These are phyloP conservation scores for Pammene aurita DNA, from an alignment of 2,888 invertebrate species.

Conservation along the genomic window DNA sequence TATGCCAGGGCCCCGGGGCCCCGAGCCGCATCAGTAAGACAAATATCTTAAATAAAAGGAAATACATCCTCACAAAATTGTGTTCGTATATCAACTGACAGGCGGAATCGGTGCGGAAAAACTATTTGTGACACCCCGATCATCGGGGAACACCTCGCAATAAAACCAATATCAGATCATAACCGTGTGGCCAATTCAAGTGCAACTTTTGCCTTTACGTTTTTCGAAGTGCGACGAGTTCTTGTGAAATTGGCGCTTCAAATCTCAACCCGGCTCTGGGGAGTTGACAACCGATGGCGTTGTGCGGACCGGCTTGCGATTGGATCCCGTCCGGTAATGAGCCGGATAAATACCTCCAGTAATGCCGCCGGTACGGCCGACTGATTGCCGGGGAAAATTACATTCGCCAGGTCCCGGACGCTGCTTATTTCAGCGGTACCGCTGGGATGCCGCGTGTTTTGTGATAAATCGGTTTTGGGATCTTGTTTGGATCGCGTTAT, in stretches of 20 bases:
- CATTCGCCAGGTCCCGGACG: conserved; percentile 56
- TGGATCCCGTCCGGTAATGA: conserved; percentile 70
- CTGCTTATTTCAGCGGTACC: conserved; percentile 51
- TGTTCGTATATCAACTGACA: conserved; percentile 46
- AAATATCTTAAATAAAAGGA: conserved; percentile 42
- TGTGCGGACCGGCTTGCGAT: conserved; percentile 59
- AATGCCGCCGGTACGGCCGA: conserved; percentile 61
- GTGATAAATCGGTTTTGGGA: conserved; percentile 39
- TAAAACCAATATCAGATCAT: conserved; percentile 73
- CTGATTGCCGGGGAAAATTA: conserved; percentile 65
- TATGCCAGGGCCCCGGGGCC: conserved; percentile 21
- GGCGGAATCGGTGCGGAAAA: conserved; percentile 64
- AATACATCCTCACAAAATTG: conserved; percentile 37
- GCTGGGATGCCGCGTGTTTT: conserved; percentile 35
- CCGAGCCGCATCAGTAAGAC: conserved; percentile 34
- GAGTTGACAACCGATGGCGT: conserved; percentile 67
- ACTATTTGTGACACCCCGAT: conserved; percentile 72
- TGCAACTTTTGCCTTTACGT: conserved; percentile 36
- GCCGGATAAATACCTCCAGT: conserved; percentile 70
- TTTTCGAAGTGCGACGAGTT: conserved; percentile 43
- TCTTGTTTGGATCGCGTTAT: conserved; percentile 19
- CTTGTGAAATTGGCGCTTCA: conserved; percentile 52
- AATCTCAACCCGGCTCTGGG: conserved; percentile 63
- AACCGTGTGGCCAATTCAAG: conserved; percentile 47
- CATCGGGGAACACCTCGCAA: conserved; percentile 61